Evolutionary conservation across 2,888 invertebrate genomes (phyloP).

Genomic region (Tenthredo distinguenda): DNA sequence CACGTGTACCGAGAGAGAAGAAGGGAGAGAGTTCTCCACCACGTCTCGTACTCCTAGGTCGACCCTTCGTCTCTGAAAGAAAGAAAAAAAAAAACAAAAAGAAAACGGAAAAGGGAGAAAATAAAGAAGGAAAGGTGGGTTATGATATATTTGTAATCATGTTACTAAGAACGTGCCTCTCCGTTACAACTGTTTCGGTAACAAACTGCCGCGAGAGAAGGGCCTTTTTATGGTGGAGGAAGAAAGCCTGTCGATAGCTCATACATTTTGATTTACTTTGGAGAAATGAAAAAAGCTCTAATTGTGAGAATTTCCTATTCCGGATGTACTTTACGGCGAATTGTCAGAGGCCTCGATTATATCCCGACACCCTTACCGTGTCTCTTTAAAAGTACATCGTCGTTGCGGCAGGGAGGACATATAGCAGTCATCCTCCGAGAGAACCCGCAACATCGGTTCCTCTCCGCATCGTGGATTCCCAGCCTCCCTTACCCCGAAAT

Average conservation of each 20-base stretch:
- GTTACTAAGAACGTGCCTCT: conserved; percentile 75
- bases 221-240: background rate
- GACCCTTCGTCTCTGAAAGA: conserved; percentile 38
- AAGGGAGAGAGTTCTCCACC: conserved; percentile 41
- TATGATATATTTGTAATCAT: conserved; percentile 78
- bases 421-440: conserved; percentile 25
- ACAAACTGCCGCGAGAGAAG: conserved; percentile 67
- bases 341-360: no score
- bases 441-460: conserved; percentile 50
- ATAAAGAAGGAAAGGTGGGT: conserved; percentile 56
- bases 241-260: conserved; percentile 15
- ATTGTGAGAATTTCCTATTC: background rate
- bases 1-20: conserved; percentile 69
- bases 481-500: conserved; percentile 50
- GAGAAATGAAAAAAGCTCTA: background rate
- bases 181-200: conserved; percentile 75
- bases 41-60: background rate
- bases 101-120: background rate
- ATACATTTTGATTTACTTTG: background rate
- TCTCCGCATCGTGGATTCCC: conserved; percentile 45
- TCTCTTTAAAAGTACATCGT: conserved; percentile 21
- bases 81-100: background rate
- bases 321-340: background rate
- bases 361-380: background rate
- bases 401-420: background rate